Evolutionary conservation across 2,797 vertebrate species (phyloP).

Genomic region (Psittacula echo): DNA sequence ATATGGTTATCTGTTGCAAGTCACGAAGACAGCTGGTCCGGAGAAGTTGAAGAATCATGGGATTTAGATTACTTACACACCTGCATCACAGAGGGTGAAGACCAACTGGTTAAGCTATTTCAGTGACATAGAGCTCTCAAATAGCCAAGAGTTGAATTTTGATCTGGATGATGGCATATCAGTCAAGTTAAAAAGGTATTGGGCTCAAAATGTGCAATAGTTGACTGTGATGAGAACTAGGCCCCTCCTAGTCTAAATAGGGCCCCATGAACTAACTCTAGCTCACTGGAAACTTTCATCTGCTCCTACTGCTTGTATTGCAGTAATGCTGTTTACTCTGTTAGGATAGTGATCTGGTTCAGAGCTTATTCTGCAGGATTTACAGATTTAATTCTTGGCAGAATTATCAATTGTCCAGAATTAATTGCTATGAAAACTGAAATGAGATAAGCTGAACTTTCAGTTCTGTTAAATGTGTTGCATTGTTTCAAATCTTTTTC

Average conservation of each 20-base stretch:
- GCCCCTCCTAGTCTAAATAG: not conserved
- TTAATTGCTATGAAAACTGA: conserved; percentile 46
- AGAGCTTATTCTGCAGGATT: conserved; percentile 52
- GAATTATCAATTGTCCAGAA: conserved; percentile 37
- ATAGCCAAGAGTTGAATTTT: not conserved
- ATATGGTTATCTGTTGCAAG: rapidly evolving
- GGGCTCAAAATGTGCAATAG: rapidly evolving
- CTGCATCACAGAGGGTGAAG: not conserved
- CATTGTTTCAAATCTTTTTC: not conserved
- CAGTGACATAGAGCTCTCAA: not conserved
- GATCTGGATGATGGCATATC: not conserved
- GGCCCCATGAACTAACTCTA: not conserved
- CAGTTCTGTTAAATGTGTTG: not conserved
- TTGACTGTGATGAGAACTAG: not conserved
- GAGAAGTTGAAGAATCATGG: not conserved
- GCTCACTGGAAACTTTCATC: not conserved
- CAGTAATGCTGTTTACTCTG: conserved; percentile 43
- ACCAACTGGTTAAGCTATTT: not conserved
- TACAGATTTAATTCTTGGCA: conserved; percentile 18
- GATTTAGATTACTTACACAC: not conserved
- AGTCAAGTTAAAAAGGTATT: not conserved
- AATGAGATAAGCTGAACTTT: not conserved
- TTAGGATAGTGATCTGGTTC: not conserved
- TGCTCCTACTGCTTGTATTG: conserved; percentile 23
- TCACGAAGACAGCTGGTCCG: not conserved